Conservation (phyloP, 2,113 vertebrate genomes). For the Rostratula benghalensis region DNA sequence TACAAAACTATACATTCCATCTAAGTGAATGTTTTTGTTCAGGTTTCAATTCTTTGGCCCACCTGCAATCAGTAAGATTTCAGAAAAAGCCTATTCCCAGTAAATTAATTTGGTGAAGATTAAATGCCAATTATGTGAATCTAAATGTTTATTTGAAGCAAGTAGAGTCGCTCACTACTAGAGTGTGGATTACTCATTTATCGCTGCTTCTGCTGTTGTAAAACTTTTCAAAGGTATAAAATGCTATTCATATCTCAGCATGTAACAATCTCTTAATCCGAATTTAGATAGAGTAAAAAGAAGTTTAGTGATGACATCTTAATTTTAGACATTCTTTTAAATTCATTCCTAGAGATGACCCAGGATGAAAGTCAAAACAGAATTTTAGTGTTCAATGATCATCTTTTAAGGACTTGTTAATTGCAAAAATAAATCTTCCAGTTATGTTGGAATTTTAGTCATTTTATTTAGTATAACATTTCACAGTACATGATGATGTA, state of each 20-base stretch:
- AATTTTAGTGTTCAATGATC: background rate
- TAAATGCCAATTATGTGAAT: background rate
- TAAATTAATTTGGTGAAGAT: background rate
- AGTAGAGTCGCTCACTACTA: background rate
- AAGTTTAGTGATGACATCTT: background rate
- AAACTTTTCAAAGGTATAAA: background rate
- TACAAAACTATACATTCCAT: background rate
- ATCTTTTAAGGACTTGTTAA: background rate
- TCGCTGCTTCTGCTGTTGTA: background rate
- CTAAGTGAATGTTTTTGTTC: background rate
- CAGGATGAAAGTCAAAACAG: background rate
- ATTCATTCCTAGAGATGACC: background rate
- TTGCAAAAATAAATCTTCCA: background rate
- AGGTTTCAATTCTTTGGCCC: background rate
- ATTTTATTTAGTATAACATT: background rate
- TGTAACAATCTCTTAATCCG: background rate
- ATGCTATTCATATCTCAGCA: background rate
- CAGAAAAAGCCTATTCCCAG: background rate
- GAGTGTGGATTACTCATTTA: background rate
- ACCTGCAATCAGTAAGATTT: background rate
- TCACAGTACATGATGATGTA: background rate
- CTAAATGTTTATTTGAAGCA: background rate
- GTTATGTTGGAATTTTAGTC: background rate
- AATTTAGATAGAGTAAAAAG: background rate
- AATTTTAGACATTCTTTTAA: background rate